Evolutionary conservation across 2,797 vertebrate genomes (phyloP), one percentile per base, ranked within the genome.

Genomic region (Sternarchorhynchus goeldii): DNA sequence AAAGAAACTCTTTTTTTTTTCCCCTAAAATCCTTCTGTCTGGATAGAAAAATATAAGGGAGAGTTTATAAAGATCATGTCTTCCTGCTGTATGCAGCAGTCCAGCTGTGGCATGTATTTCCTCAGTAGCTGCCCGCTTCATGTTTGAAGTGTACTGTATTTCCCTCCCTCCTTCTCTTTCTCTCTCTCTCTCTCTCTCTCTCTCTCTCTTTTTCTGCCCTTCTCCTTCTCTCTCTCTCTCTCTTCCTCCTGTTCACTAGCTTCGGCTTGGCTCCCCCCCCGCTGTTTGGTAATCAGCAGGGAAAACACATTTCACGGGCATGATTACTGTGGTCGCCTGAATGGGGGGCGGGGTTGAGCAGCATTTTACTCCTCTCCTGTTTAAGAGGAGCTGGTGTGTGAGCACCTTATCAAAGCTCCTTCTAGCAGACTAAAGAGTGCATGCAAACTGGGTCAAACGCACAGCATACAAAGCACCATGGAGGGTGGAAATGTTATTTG

Each of bases 281-380:
- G 81, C 85, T 90, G 85, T 87, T 90, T 85, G 84, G 86, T 90
- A 90, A 91, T 92, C 90, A 87, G 88, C 88, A 88, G 87, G 86
- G 87, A 90, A 89, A 91, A 91, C 87, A 90, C 88, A 90, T 93
- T 89, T 90, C 81, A 76, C 83, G 81, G 86, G 82, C 84, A 81
- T 88, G 88, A 91, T 92, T 90, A 88, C 86, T 85, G 86, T 83
- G 84, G 85, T 66, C 32, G 50, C 62, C 70, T 74, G 67, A 75
- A 77, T 70, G 50, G 67, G 82, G 75, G 71, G 21, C 50, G 81
- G 21, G 75, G 53, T 75, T 74, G 64, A 72, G 64, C 14, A 71
- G 73, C 58, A 53, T 76, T 79, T 77, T 34, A 71, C 34, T 67
- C 65, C 39, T 59, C 70, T 75, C 62, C 8, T 6, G 45, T 81